Percentiles rank a stretch among this genome's conserved stretches.
Conservation (phyloP, 2,113 vertebrate species). For the Otis tarda region DNA sequence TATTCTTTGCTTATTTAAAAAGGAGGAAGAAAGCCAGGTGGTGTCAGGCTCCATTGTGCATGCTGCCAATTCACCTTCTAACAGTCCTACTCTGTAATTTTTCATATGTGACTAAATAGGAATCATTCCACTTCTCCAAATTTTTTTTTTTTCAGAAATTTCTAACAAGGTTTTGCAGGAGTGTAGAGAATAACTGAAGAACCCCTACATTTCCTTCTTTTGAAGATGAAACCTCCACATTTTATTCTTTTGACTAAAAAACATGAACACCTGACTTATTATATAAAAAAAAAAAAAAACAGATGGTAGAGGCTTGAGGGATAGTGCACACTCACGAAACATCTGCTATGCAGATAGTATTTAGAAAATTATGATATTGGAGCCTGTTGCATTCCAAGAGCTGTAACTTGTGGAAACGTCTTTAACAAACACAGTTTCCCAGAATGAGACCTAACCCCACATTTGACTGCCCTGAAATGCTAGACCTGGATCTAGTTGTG, state of each 20-base stretch:
- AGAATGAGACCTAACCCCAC: neutral
- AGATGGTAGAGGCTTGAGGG: constrained; percentile 10
- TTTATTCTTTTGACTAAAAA: neutral
- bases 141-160: neutral
- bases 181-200: neutral
- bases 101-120: neutral
- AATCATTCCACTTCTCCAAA: neutral
- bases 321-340: neutral
- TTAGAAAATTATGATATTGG: neutral
- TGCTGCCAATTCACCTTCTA: constrained; percentile 18
- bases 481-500: neutral
- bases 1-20: constrained; percentile 17
- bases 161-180: neutral
- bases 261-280: neutral
- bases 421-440: neutral
- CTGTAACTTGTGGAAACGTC: neutral
- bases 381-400: neutral
- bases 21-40: neutral
- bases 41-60: neutral
- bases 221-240: neutral
- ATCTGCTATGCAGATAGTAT: constrained; percentile 1
- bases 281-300: neutral
- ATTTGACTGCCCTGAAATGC: neutral
- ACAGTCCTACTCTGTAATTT: neutral
- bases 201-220: neutral